Percentiles rank a stretch among this genome's conserved stretches.
Conservation (phyloP, 2,797 vertebrate genomes). For the Ataeniobius toweri region DNA sequence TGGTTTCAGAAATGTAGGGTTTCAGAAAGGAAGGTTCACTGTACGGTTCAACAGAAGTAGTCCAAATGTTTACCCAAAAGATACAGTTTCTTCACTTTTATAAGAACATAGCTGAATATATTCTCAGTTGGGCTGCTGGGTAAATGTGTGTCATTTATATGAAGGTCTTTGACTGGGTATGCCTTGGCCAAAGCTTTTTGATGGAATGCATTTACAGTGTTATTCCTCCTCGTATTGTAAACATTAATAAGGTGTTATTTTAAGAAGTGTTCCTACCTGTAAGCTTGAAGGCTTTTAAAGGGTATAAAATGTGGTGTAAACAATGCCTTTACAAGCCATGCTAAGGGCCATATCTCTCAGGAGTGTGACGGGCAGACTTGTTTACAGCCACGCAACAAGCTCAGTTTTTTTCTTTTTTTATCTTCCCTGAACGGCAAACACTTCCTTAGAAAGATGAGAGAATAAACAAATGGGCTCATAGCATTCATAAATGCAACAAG, state of each 20-base stretch:
- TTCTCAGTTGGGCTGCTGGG: slow-evolving; percentile 17
- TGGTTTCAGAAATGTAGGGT: slow-evolving; percentile 66
- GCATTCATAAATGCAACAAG: slow-evolving; percentile 58
- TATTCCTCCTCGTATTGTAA: slow-evolving; percentile 26
- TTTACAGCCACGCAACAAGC: slow-evolving; percentile 60
- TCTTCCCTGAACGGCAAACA: slow-evolving; percentile 55
- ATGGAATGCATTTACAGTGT: slow-evolving; percentile 20
- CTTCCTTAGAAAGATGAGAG: slow-evolving; percentile 56
- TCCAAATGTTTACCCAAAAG: slow-evolving; percentile 50
- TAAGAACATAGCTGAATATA: slow-evolving; percentile 49
- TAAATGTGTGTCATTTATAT: slow-evolving; percentile 34
- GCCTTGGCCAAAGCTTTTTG: slow-evolving; percentile 7
- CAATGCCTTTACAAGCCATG: slow-evolving; percentile 61
- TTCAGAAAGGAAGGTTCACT: slow-evolving; percentile 56
- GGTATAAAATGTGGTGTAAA: slow-evolving; percentile 71
- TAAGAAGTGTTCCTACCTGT: slow-evolving; percentile 63
- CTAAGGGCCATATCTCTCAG: slow-evolving; percentile 57
- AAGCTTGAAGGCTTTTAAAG: slow-evolving; percentile 65
- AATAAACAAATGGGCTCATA: slow-evolving; percentile 63
- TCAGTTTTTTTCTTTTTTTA: slow-evolving; percentile 59
- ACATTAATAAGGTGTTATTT: slow-evolving; percentile 66
- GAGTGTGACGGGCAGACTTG: slow-evolving; percentile 47
- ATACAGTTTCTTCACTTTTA: slow-evolving; percentile 31
- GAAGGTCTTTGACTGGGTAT: not conserved
- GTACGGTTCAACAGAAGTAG: slow-evolving; percentile 27